Base-by-base conservation (phyloP, 2,888 invertebrate species). In the Sminthurinus aureus region DNA sequence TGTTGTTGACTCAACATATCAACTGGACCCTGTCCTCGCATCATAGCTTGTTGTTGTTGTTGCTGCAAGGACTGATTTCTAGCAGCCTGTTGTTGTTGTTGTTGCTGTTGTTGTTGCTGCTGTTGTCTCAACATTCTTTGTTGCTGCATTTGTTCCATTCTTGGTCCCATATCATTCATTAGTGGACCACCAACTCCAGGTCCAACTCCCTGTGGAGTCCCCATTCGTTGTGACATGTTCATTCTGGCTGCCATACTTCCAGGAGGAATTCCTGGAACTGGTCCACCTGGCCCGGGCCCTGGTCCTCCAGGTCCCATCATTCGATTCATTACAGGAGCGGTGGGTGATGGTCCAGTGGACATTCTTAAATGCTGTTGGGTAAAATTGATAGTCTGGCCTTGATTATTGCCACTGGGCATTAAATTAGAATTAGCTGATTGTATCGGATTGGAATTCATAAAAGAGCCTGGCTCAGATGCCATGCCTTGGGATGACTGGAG, bases 361-460 rank as follows among this genome's bases (percentile, higher is more conserved):
- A 87, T 85, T 76, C 87, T 81, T n/a, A 88, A 84, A 83, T 88
- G 88, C 52, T 88, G 88, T 73, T 88, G 88, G 22, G 88, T 88
- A 74, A 88, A 88, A 79, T 88, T 88, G 74, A 88, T 88, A 15
- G 88, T 88, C 77, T 88, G 88, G 13, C 85, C 88, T 24, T 87
- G 85, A 79, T 69, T 79, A 79, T 74, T 79, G 64, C 67, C 79
- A 76, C 26, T 79, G 20, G 77, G 8, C 22, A 73, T 52, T 11
- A 73, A 64, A 22, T 81, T 82, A n/a, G 64, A 71, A 76, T 24
- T 51, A 24, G 64, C 66, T 50, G 51, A 26, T 71, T 76, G 81
- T 50, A 67, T 38, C n/a, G 79, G 20, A 66, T 81, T 82, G 66
- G 79, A 52, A 75, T 80, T 67, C 79, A 80, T 79, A 38, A 83